phyloP scores from a whole-genome alignment of 2,113 vertebrate species.

The Sialia sialis region DNA sequence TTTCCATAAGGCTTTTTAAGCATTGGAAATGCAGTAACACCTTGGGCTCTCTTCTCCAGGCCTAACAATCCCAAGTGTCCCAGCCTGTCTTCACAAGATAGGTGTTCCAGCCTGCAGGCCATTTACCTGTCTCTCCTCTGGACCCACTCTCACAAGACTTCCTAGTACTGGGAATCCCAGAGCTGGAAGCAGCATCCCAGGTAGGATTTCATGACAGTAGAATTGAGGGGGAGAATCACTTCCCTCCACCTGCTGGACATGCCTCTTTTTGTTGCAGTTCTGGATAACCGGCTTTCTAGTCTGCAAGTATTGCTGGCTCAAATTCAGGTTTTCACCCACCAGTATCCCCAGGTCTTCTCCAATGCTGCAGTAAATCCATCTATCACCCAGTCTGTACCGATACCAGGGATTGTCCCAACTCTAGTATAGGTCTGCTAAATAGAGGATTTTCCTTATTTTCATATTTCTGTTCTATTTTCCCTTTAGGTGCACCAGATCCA shows the following conservation, averaged over 20 bases:
- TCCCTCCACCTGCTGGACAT: not conserved
- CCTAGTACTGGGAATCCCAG: not conserved
- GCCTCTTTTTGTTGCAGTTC: not conserved
- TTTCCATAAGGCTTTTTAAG: not conserved
- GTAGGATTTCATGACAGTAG: not conserved
- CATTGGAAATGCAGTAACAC: not conserved
- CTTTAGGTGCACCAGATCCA: not conserved
- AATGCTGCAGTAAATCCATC: not conserved
- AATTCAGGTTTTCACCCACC: not conserved
- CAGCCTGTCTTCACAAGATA: not conserved
- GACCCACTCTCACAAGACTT: not conserved
- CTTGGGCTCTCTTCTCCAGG: not conserved
- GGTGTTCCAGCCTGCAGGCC: not conserved
- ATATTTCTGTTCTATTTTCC: not conserved
- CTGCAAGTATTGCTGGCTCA: not conserved
- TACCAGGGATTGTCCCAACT: not conserved
- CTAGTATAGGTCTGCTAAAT: not conserved
- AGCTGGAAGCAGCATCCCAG: not conserved
- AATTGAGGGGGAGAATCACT: not conserved
- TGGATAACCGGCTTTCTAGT: not conserved
- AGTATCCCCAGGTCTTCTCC: not conserved
- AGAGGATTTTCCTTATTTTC: not conserved
- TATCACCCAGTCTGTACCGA: not conserved
- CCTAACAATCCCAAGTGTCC: not conserved
- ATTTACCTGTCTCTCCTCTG: not conserved